Conservation (phyloP, 2,888 invertebrate genomes). For the Ceriagrion tenellum region DNA sequence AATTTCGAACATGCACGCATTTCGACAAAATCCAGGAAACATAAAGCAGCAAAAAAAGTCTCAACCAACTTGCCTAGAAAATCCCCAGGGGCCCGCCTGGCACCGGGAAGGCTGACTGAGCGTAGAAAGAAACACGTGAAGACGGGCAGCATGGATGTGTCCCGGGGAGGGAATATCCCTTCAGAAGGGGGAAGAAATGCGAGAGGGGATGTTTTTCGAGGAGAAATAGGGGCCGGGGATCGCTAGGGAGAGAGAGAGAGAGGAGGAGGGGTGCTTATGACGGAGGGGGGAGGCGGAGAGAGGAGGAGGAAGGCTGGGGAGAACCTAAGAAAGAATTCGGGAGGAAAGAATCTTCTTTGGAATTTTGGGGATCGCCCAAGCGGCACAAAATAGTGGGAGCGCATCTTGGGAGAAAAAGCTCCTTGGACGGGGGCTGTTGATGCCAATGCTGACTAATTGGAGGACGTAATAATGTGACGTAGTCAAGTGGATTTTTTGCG, state of each 20-base stretch:
- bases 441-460: constrained; percentile 60
- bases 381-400: constrained; percentile 40
- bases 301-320: background rate
- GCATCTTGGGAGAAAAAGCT: constrained; percentile 23
- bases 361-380: constrained; percentile 56
- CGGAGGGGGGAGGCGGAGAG: background rate
- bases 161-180: background rate
- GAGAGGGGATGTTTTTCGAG: constrained; percentile 30
- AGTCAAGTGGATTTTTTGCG: constrained; percentile 7
- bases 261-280: constrained; percentile 13
- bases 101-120: background rate
- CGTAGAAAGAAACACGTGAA: background rate
- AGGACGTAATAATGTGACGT: constrained; percentile 53
- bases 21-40: too few species aligned
- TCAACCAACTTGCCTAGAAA: background rate
- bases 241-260: background rate
- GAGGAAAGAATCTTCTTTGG: constrained; percentile 62
- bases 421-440: constrained; percentile 31
- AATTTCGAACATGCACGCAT: too few species aligned
- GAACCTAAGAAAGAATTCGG: constrained; percentile 50
- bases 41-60: too few species aligned
- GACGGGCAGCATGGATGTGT: background rate
- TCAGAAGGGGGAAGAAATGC: constrained; percentile 33
- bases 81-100: background rate
- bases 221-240: background rate